These are phyloP conservation scores for Lycophotia porphyrea DNA, from an alignment of 2,888 invertebrate species.

Conservation along the genomic window DNA sequence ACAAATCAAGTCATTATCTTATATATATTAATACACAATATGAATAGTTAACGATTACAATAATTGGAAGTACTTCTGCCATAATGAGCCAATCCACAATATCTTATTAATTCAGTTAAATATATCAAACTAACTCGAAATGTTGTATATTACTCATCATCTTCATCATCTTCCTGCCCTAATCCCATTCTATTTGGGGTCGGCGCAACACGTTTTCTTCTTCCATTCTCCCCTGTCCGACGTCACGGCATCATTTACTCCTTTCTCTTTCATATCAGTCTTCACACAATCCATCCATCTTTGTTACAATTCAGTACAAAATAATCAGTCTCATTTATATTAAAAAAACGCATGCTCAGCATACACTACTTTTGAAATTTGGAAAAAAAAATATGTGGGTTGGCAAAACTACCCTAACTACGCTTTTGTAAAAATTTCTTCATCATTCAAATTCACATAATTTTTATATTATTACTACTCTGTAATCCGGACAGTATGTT, in stretches of 20 bases:
- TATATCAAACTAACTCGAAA: not conserved
- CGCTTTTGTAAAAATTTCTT: not conserved
- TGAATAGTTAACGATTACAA: not conserved
- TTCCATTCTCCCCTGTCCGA: no score
- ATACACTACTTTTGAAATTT: not conserved
- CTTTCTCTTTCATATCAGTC: no score
- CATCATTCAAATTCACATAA: slow-evolving; percentile 66
- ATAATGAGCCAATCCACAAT: not conserved
- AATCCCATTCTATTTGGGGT: no score
- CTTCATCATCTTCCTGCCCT: no score
- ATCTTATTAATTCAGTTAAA: not conserved
- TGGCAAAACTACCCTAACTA: not conserved
- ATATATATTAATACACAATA: slow-evolving; percentile 3
- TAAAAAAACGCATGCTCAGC: not conserved
- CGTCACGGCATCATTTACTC: no score
- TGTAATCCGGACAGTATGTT: slow-evolving; percentile 70
- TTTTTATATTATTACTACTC: slow-evolving; percentile 68
- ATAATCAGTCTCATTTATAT: not conserved
- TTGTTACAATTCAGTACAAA: no score
- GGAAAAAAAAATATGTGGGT: not conserved
- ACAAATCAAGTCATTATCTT: not conserved
- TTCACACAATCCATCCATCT: no score
- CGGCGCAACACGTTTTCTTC: no score
- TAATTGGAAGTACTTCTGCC: not conserved
- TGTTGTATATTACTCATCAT: not conserved